These are phyloP conservation scores for Paralichthys olivaceus DNA, from an alignment of 2,113 vertebrate species.

Conservation along the genomic window DNA sequence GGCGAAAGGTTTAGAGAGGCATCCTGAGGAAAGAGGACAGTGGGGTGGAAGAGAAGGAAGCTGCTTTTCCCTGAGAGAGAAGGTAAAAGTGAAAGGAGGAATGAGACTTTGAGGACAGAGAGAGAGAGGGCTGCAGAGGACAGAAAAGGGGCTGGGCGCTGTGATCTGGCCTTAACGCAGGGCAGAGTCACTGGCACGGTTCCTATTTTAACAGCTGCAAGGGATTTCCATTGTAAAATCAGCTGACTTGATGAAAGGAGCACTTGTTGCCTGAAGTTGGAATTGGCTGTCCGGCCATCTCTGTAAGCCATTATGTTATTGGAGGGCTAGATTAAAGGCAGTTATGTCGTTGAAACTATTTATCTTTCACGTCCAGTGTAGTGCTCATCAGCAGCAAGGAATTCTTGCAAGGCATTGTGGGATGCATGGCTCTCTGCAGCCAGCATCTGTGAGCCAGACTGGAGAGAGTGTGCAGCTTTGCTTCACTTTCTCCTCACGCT, in stretches of 20 bases:
- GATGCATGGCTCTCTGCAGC: conserved; percentile 61
- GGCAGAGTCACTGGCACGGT: conserved; percentile 66
- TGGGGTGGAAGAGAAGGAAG: conserved; percentile 6
- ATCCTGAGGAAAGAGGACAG: neutral
- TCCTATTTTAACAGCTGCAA: conserved; percentile 84
- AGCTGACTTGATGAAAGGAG: conserved; percentile 84
- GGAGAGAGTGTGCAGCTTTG: conserved; percentile 47
- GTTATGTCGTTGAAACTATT: conserved; percentile 78
- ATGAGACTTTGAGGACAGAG: conserved; percentile 30
- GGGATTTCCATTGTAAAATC: conserved; percentile 84
- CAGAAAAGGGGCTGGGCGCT: conserved; percentile 38
- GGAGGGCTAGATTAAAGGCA: conserved; percentile 80
- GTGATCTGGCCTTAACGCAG: conserved; percentile 63
- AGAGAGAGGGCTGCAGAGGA: conserved; percentile 32
- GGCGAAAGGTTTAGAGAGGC: neutral
- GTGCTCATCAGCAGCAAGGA: conserved; percentile 73
- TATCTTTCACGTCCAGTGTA: conserved; percentile 77
- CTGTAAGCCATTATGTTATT: conserved; percentile 82
- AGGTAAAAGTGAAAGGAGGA: conserved; percentile 26
- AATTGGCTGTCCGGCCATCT: conserved; percentile 59
- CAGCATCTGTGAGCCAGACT: conserved; percentile 77
- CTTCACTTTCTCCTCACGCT: conserved; percentile 24
- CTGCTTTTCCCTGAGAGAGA: conserved; percentile 1
- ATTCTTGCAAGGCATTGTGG: conserved; percentile 77
- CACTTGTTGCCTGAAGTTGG: conserved; percentile 80